Conservation (phyloP, 2,113 vertebrate genomes). For the Ibidorhyncha struthersii region DNA sequence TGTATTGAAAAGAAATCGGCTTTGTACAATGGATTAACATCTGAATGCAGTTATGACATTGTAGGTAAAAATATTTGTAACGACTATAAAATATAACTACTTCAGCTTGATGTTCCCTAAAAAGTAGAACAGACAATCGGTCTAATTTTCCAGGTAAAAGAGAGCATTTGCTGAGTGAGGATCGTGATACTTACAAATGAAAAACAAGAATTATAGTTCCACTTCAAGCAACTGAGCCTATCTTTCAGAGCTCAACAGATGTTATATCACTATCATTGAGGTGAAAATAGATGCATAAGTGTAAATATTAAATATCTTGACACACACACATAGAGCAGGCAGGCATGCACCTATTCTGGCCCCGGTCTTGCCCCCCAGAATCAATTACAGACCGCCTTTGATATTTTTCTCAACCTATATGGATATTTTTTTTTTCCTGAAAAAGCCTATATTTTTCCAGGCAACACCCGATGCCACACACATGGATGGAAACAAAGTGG, state of each 20-base stretch:
- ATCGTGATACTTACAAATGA: background rate
- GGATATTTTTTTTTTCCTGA: background rate
- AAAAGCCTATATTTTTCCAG: constrained; percentile 75
- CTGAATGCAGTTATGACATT: background rate
- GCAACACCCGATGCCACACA: constrained; percentile 79
- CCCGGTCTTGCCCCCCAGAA: background rate
- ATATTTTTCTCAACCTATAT: constrained; percentile 66
- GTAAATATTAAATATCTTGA: background rate
- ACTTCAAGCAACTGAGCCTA: background rate
- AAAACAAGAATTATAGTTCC: background rate
- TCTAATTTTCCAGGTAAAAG: background rate
- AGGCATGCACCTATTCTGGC: constrained; percentile 3
- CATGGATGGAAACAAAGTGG: constrained; percentile 78
- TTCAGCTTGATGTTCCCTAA: background rate
- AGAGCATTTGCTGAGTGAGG: background rate
- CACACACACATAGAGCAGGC: background rate
- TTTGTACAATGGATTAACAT: background rate
- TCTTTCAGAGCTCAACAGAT: background rate
- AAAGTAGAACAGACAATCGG: background rate
- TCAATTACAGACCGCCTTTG: constrained; percentile 42
- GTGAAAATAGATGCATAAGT: background rate
- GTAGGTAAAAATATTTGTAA: background rate
- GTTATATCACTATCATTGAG: background rate
- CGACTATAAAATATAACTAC: background rate
- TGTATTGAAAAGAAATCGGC: background rate